Evolutionary conservation across 2,113 vertebrate species (phyloP), one percentile per base, ranked within the genome.

Genomic region (Lepus europaeus): DNA sequence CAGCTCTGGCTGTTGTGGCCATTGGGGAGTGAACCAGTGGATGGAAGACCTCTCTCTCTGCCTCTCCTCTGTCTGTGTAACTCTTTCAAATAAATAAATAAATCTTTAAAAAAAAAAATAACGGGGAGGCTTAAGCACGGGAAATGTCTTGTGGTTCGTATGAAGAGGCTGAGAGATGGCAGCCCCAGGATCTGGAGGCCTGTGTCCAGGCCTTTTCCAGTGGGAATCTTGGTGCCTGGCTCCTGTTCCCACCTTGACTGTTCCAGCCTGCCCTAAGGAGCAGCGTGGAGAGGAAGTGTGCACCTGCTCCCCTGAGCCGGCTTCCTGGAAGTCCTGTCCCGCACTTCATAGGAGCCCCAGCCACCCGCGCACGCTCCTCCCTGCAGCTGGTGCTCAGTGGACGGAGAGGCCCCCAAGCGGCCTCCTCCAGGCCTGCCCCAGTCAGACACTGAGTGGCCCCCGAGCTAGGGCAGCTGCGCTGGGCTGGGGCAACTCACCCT

Each of bases 211-310:
- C 27, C 59, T 11, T 49, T 23, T 14, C 53, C 53, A 2, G 29
- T 3, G 16, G 56, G 56, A 7, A 6, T 66, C 83, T 83, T 51
- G 5, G 4, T 0, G 0, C 22, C 0, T 9, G 22, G 49, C 31
- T n/a, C 10, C 19, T 39, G 14, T 49, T 23, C 16, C 19, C 25
- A 29, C 39, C 14, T 1, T 25, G 19, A 33, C 11, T 0, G 0
- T 63, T 45, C 45, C 45, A 66, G 20, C 23, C 51, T 23, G 2
- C 17, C 45, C 80, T 72, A 73, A 33, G 25, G 23, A 17, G 8
- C 73, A 22, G 78, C 9, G 6, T 23, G 56, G 1, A 22, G 29
- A 56, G 5, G 22, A 36, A 16, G 9, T 59, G 36, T 16, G 49
- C 36, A 9, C 27, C 63, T 19, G 22, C 63, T 68, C 49, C 76